phyloP scores from a whole-genome alignment of 2,888 invertebrate species.

The Dendrolimus pini region DNA sequence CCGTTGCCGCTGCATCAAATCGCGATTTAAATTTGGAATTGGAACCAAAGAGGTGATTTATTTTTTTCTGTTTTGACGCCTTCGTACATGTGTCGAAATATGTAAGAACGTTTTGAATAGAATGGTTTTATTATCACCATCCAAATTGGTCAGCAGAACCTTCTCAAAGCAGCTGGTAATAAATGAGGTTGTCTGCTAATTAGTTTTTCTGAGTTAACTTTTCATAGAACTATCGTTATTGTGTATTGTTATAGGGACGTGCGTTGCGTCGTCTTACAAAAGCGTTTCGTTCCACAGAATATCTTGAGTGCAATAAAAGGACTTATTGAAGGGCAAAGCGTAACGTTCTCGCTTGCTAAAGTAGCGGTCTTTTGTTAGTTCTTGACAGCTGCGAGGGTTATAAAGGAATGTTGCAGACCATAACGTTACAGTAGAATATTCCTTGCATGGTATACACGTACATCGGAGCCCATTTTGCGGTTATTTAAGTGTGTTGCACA shows the following conservation, averaged over 20 bases:
- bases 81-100: slow-evolving; percentile 1
- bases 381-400: slow-evolving; percentile 61
- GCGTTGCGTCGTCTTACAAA: slow-evolving; percentile 42
- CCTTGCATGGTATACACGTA: too few relatives aligned
- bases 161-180: slow-evolving; percentile 35
- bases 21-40: slow-evolving; percentile 59
- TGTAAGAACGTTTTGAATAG: slow-evolving; percentile 3
- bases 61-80: slow-evolving; percentile 30
- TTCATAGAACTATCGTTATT: slow-evolving; percentile 39
- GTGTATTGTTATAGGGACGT: slow-evolving; percentile 34
- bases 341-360: slow-evolving; percentile 60
- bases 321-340: slow-evolving; percentile 54
- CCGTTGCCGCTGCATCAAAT: slow-evolving; percentile 65
- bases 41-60: slow-evolving; percentile 49
- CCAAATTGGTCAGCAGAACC: not conserved
- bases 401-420: slow-evolving; percentile 39
- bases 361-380: slow-evolving; percentile 65
- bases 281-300: slow-evolving; percentile 60
- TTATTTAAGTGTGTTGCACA: slow-evolving; percentile 70
- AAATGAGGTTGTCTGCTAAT: slow-evolving; percentile 45
- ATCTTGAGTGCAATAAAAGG: slow-evolving; percentile 52
- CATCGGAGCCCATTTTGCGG: slow-evolving; percentile 54
- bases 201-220: slow-evolving; percentile 47
- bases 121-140: slow-evolving; percentile 1
- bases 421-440: too few relatives aligned